Base-by-base conservation (phyloP, 2,888 invertebrate genomes). In the Eupithecia vulgata region DNA sequence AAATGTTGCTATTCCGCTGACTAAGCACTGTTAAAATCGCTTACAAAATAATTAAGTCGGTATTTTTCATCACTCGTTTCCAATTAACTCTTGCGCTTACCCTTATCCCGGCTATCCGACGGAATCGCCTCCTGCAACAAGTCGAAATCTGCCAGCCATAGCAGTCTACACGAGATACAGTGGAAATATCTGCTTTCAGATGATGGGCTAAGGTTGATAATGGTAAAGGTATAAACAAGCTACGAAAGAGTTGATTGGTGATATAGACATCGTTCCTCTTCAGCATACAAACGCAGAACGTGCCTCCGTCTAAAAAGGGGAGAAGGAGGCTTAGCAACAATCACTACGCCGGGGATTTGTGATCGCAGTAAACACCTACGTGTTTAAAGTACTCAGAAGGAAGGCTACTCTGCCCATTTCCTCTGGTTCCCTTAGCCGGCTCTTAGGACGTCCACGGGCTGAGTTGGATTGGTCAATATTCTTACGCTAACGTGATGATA, bases 41-140 rank as follows among this genome's bases (percentile, higher is more conserved):
- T 61, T 61, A 1, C n/a, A 35, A 65, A 65, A 65, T 65, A 65
- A 65, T 64, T 21, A 65, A 42, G 7, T 65, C 15, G 7, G 17
- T 65, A 40, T 65, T 40, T 64, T 75, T 75, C 72, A 66, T 68
- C 70, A 66, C 61, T 40, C 62, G 64, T 70, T 71, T 52, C 73
- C 52, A 77, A 71, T 75, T 68, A 68, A 67, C 17, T 40, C 42
- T 52, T 30, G 61, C 73, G 30, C 25, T 68, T 48, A 70, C 76
- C 76, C 72, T 76, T 70, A 75, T 64, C 67, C 65, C n/a, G 30
- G 62, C 17, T 76, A 67, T 71, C 72, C 2, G 68, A 61, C 30
- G 45, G 66, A 73, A 72, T 68, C 66, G 34, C 68, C 62, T 59
- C 37, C 72, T 59, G 78, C 81, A 81, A 80, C 80, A 80, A 81